A percentile compares a stretch with the other conserved stretches of the same genome.
phyloP scores from a whole-genome alignment of 2,888 invertebrate species.

The Sesamia inferens region DNA sequence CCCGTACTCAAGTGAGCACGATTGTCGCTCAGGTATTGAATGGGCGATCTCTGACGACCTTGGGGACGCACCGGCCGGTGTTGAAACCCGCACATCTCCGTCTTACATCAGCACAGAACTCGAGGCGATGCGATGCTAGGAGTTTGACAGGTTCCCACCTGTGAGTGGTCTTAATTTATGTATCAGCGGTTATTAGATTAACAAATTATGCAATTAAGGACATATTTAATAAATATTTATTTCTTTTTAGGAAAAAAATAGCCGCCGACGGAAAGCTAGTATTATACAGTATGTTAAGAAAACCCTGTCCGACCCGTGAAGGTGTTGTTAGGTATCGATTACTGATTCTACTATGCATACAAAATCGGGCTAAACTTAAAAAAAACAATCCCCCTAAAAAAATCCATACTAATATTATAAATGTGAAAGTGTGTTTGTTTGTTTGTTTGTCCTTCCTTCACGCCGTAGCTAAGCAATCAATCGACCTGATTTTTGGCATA shows the following conservation, averaged over 20 bases:
- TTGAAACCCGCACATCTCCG: constrained; percentile 79
- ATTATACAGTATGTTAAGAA: no score
- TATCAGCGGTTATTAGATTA: background rate
- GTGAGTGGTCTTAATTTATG: constrained; percentile 13
- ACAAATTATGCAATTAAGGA: constrained; percentile 7
- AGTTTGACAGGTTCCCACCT: constrained; percentile 26
- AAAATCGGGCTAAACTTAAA: no score
- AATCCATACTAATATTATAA: no score
- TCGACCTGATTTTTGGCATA: no score
- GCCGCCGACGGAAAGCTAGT: no score
- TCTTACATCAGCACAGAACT: constrained; percentile 69
- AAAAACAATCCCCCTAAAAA: no score
- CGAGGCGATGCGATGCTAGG: constrained; percentile 39
- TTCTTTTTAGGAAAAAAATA: background rate
- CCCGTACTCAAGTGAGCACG: constrained; percentile 75
- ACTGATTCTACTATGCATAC: no score
- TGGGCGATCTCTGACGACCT: constrained; percentile 77
- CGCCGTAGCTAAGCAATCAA: no score
- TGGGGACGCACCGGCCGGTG: constrained; percentile 79
- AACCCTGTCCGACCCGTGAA: no score
- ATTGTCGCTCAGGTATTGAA: constrained; percentile 78
- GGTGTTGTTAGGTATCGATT: no score
- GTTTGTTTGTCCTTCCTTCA: no score
- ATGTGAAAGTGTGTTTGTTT: no score
- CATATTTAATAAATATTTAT: background rate